Base-by-base conservation (phyloP, 2,888 invertebrate species). In the Cephus pulcher region DNA sequence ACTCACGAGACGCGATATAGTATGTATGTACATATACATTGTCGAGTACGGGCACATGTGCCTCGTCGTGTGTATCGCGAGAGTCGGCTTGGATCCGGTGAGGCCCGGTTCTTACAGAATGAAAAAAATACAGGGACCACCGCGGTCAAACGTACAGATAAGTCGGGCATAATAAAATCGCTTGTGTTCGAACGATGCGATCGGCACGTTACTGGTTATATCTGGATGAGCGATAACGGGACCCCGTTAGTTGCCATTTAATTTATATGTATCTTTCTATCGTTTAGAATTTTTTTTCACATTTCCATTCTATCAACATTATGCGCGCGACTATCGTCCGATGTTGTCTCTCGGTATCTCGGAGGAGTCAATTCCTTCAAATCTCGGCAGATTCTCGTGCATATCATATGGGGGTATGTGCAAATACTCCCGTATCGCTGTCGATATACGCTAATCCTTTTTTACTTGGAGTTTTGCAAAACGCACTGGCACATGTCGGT, bases 101-200 rank as follows among this genome's bases (percentile, higher is more conserved):
- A 85, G 84, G 81, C 88, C 89, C 86, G 84, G 90, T 89, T 70
- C 90, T 70, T 90, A 88, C 89, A 86, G 82, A 83, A 80, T 84
- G 83, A 87, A 89, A 89, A 87, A 84, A 83, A 88, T 75, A 79
- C 74, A 79, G 84, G 83, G 87, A 85, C 84, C 86, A 83, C 83
- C 82, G 81, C 84, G 86, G 88, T 89, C 88, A 89, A 82, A 78
- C 84, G 82, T 80, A 77, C 75, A 79, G 89, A 90, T 90, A 89
- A 88, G 87, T 80, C 81, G 85, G 83, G 83, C 83, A 84, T 81
- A 85, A 84, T 84, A 83, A 76, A 80, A 76, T 82, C 82, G 78
- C 79, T 88, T 84, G 83, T 84, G 78, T 78, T 81, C 82, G 33
- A 70, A 70, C 70, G 73, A 78, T 80, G 86, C 84, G 86, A 86